Percentiles rank a stretch among this genome's conserved stretches.
phyloP scores from a whole-genome alignment of 1,140 invertebrate species.

The Hycleus cichorii region DNA sequence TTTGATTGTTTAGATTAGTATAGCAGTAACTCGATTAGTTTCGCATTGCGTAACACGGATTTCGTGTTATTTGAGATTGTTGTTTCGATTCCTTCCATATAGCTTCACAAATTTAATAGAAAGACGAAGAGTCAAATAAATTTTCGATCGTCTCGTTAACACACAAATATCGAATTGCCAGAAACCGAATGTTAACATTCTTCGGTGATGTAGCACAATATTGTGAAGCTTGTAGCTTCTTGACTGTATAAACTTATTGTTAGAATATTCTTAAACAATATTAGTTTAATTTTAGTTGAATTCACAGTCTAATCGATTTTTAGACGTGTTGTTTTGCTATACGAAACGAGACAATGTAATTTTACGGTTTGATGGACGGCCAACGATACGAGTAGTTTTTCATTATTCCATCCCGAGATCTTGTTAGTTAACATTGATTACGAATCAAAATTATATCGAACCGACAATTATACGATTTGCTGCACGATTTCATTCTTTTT shows the following conservation, averaged over 20 bases:
- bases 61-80: too few relatives aligned
- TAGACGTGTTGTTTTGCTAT: conserved; percentile 19
- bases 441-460: conserved; percentile 19
- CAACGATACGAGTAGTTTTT: conserved; percentile 24
- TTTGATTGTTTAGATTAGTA: too few relatives aligned
- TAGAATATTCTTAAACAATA: conserved; percentile 18
- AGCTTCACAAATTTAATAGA: conserved; percentile 23
- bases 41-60: too few relatives aligned
- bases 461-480: conserved; percentile 13
- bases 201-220: conserved; percentile 34
- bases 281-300: conserved; percentile 4
- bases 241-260: conserved; percentile 18
- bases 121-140: conserved; percentile 15
- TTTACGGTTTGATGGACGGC: conserved; percentile 36
- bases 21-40: too few relatives aligned
- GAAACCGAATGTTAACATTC: conserved; percentile 38
- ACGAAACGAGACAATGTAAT: conserved; percentile 38
- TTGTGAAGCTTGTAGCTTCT: conserved; percentile 35
- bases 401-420: conserved; percentile 18
- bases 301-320: conserved; percentile 21
- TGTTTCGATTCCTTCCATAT: neutral
- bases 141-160: conserved; percentile 18
- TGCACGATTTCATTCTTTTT: too few relatives aligned
- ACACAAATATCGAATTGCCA: conserved; percentile 25
- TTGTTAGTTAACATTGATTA: conserved; percentile 23